phyloP scores from a whole-genome alignment of 2,888 invertebrate species.

The Adelphocoris suturalis region DNA sequence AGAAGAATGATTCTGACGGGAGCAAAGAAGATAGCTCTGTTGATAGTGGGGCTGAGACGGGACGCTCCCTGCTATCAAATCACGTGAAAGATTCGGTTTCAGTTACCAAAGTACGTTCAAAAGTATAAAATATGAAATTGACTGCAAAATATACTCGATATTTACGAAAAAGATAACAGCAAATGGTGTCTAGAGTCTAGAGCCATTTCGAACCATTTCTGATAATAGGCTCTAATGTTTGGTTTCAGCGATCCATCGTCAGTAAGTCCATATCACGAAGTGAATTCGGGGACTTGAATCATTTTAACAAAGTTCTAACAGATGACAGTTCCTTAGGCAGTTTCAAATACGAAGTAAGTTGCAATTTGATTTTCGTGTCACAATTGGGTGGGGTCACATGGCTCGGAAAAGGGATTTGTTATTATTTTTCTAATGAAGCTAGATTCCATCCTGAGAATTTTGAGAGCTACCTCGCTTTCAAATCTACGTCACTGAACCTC shows the following conservation, averaged over 20 bases:
- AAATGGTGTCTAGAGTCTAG: too few species aligned
- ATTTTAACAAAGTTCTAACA: constrained; percentile 79
- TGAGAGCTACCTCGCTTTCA: too few species aligned
- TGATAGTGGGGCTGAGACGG: constrained; percentile 88
- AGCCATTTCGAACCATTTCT: too few species aligned
- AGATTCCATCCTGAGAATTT: too few species aligned
- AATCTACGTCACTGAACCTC: too few species aligned
- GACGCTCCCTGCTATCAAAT: constrained; percentile 81
- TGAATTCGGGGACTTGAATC: constrained; percentile 74
- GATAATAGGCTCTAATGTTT: too few species aligned
- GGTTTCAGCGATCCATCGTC: constrained; percentile 54
- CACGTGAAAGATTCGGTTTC: constrained; percentile 80
- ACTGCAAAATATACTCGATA: too few species aligned
- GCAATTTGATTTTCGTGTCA: neutral
- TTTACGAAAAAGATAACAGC: too few species aligned
- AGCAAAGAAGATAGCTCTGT: constrained; percentile 88
- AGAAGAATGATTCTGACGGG: constrained; percentile 84
- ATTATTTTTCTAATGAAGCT: too few species aligned
- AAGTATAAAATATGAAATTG: neutral
- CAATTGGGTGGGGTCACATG: neutral
- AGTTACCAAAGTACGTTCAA: constrained; percentile 80
- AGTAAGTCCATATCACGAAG: constrained; percentile 43
- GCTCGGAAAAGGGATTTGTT: too few species aligned
- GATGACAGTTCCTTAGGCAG: constrained; percentile 86
- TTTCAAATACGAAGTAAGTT: constrained; percentile 84